Evolutionary conservation across 1,140 invertebrate species (phyloP), one percentile per base, ranked within the genome.

Genomic region (Hylyphantes graminicola): DNA sequence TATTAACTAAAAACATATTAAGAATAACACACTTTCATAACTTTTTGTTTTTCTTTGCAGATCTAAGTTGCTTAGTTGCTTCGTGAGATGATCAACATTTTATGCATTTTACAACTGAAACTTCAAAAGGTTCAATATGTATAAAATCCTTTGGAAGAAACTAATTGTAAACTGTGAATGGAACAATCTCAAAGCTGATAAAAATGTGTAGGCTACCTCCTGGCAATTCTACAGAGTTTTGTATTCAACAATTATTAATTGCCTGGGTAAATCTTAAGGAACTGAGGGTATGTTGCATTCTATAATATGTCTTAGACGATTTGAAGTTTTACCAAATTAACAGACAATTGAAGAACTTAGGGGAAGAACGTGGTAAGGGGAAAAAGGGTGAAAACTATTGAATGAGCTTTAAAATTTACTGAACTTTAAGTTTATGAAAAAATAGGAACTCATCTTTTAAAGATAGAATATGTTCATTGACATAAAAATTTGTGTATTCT

Each of bases 211-310:
- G 59, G 17, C 50, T 48, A 70, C 13, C 65, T 50, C 70, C n/a
- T 12, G 48, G 8, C 8, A 6, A 54, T 57, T 5, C 48, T 19
- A 74, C 55, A 17, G 59, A 73, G 17, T 61, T 74, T 65, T 65
- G 61, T 72, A 74, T 74, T 74, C 17, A 82, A 82, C 59, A 74
- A n/a, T 82, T 82, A 63, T 55, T 82, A 65, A 74, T 74, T 70
- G 70, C 70, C 74, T 82, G 35, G 80, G 80, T 51, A 17, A n/a
- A 35, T 51, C 21, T n/a, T 74, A 70, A 74, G 51, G 70, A 74
- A 53, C 73, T 50, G 48, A 82, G 74, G 70, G 80, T 82, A 82
- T 51, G 8, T 54, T 17, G 55, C 35, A 48, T 13, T 13, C 17
- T 57, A 68, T 79, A 1, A 73, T 65, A 59, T 0, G 7, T 65